phyloP scores from a whole-genome alignment of 1,140 invertebrate genomes.

The Ceratitis capitata region DNA sequence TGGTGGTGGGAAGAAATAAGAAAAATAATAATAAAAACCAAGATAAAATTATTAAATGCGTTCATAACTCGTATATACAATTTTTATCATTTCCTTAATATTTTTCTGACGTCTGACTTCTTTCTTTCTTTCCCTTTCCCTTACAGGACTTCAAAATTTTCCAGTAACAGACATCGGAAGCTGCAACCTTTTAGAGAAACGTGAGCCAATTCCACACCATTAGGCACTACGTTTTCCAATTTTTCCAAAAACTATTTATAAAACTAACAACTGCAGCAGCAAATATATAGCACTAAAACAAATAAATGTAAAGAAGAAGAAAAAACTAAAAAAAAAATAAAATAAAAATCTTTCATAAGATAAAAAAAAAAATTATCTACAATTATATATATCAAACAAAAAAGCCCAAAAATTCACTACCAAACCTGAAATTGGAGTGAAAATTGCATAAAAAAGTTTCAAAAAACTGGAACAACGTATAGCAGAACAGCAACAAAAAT shows the following conservation, averaged over 20 bases:
- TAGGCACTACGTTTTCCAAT: constrained; percentile 64
- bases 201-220: constrained; percentile 71
- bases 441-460: constrained; percentile 39
- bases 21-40: no score
- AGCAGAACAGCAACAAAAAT: background rate
- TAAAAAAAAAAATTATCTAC: constrained; percentile 38
- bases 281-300: constrained; percentile 40
- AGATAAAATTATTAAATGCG: no score
- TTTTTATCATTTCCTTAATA: no score
- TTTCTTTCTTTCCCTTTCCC: constrained; percentile 24
- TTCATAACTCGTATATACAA: background rate
- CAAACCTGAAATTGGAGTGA: background rate
- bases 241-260: constrained; percentile 37
- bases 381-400: constrained; percentile 42
- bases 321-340: constrained; percentile 26
- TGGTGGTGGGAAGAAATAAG: no score
- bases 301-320: constrained; percentile 40
- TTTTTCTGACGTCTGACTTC: background rate
- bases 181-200: constrained; percentile 93
- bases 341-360: constrained; percentile 38
- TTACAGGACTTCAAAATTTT: constrained; percentile 92
- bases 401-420: constrained; percentile 26
- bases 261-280: constrained; percentile 15
- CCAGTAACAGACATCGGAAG: constrained; percentile 94
- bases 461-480: constrained; percentile 11